Percentiles rank a stretch among this genome's conserved stretches.
phyloP scores from a whole-genome alignment of 2,888 invertebrate species.

The Herminia tarsipennalis region DNA sequence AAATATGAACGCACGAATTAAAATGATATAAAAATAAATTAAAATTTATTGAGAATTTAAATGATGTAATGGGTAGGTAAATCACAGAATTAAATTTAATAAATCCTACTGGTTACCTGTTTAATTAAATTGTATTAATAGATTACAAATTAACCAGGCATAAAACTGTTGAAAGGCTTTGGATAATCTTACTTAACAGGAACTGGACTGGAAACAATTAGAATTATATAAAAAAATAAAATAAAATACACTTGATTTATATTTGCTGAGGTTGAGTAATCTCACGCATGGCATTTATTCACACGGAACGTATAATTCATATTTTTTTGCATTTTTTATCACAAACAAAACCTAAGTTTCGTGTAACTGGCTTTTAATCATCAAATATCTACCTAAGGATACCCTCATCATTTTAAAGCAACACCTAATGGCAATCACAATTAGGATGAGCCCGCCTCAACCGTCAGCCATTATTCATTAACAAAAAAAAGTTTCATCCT shows the following conservation, averaged over 20 bases:
- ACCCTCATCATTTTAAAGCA: conserved; percentile 40
- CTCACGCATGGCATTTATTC: no score
- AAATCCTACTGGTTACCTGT: no score
- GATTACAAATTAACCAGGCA: no score
- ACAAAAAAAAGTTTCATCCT: conserved; percentile 62
- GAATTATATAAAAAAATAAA: no score
- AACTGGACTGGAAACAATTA: no score
- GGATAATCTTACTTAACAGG: no score
- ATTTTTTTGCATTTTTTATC: not conserved
- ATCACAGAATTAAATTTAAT: not conserved
- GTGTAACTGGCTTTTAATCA: conserved; percentile 19
- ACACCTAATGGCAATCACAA: conserved; percentile 57
- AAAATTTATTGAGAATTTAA: not conserved
- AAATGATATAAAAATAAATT: not conserved
- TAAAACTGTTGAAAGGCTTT: no score
- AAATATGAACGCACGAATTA: conserved; percentile 24
- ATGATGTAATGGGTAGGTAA: not conserved
- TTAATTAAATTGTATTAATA: no score
- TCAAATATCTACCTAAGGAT: conserved; percentile 20
- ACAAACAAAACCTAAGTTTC: conserved; percentile 3
- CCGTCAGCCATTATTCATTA: conserved; percentile 62
- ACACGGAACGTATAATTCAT: not conserved
- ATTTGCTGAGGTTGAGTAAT: no score
- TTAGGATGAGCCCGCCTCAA: conserved; percentile 54
- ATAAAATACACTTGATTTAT: no score